phyloP scores from a whole-genome alignment of 1,140 invertebrate species.

The Stenopsyche tienmushanensis region DNA sequence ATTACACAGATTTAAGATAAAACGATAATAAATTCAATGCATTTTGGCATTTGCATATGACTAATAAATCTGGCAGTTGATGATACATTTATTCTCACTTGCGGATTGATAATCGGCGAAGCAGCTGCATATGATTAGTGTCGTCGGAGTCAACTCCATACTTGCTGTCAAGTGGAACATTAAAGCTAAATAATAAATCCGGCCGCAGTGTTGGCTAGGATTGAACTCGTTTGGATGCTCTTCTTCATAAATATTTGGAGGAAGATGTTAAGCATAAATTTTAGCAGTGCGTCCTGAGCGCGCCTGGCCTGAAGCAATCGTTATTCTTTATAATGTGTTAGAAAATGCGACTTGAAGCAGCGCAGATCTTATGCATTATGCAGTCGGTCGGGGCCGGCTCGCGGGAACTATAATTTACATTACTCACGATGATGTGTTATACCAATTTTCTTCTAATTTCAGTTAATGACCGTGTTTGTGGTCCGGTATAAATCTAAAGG shows the following conservation, averaged over 20 bases:
- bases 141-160: no score
- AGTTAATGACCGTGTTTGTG: conserved; percentile 36
- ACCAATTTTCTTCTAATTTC: conserved; percentile 34
- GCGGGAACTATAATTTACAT: conserved; percentile 33
- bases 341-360: conserved; percentile 7
- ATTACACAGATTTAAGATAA: no score
- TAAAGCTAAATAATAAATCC: no score
- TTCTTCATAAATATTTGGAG: neutral
- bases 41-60: no score
- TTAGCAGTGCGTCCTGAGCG: neutral
- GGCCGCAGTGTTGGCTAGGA: neutral
- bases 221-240: neutral
- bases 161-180: no score
- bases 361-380: conserved; percentile 8
- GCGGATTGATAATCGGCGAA: no score
- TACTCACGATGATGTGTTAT: conserved; percentile 34
- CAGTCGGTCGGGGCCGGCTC: neutral
- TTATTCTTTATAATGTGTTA: conserved; percentile 19
- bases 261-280: conserved; percentile 10
- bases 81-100: no score
- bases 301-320: conserved; percentile 6
- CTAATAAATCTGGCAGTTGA: no score
- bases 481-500: conserved; percentile 23
- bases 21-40: no score
- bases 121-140: no score